These are phyloP conservation scores for Melanophora roralis DNA, from an alignment of 2,888 invertebrate genomes.

Conservation along the genomic window DNA sequence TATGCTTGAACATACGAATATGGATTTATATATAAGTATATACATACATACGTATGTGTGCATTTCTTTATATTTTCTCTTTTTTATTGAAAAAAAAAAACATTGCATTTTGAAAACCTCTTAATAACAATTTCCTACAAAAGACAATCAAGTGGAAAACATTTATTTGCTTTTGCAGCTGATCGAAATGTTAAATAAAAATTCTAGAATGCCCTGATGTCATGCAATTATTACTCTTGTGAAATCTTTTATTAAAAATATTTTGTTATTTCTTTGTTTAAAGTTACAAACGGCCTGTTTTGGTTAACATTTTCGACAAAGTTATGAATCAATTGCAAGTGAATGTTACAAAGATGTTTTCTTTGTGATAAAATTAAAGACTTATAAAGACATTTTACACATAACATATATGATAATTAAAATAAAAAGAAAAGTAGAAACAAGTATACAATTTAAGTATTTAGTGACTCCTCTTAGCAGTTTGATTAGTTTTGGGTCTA, in stretches of 20 bases:
- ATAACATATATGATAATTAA: slow-evolving; percentile 34
- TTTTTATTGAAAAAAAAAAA: no score
- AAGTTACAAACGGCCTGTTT: slow-evolving; percentile 7
- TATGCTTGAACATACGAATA: no score
- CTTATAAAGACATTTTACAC: slow-evolving; percentile 34
- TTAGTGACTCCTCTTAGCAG: neutral
- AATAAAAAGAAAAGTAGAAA: slow-evolving; percentile 6
- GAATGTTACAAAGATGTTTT: neutral
- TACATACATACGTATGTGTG: no score
- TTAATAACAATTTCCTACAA: neutral
- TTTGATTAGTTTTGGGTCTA: neutral
- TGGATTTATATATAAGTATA: no score
- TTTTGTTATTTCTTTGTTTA: neutral
- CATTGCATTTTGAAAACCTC: no score
- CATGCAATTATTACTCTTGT: slow-evolving; percentile 5
- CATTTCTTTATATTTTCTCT: no score
- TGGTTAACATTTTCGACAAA: slow-evolving; percentile 9
- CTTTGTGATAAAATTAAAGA: slow-evolving; percentile 25
- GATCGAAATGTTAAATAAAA: neutral
- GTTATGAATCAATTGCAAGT: neutral
- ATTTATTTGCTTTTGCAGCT: slow-evolving; percentile 8
- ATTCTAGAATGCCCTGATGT: slow-evolving; percentile 7
- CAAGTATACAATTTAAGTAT: slow-evolving; percentile 39
- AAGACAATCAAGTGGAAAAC: neutral
- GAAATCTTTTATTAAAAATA: neutral